These are phyloP conservation scores for Ochotona princeps DNA, from an alignment of 2,113 vertebrate genomes.

Conservation along the genomic window DNA sequence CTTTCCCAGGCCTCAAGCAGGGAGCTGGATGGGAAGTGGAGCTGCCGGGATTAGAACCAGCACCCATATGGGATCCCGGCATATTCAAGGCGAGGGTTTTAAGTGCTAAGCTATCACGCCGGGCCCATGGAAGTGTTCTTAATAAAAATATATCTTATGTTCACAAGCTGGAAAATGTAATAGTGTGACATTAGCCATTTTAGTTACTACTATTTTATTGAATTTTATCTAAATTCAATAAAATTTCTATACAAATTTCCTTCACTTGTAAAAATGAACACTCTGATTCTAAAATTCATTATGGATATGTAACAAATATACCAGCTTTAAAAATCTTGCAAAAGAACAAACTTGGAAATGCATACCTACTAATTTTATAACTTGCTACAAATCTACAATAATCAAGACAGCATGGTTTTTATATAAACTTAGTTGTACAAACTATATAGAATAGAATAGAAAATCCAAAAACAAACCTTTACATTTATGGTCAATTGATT, in stretches of 20 bases:
- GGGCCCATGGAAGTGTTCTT: no score
- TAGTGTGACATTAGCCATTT: neutral
- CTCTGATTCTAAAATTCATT: neutral
- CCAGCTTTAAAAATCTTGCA: neutral
- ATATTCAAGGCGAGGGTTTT: no score
- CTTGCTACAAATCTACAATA: neutral
- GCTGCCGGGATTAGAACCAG: no score
- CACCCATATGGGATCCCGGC: no score
- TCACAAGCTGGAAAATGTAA: neutral
- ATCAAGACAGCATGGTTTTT: neutral
- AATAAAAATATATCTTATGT: neutral
- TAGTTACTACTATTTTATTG: no score
- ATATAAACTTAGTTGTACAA: neutral
- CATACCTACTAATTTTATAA: neutral
- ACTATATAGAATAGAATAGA: neutral
- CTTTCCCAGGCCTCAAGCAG: no score
- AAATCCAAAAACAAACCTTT: neutral
- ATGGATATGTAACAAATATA: neutral
- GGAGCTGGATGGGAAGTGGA: no score
- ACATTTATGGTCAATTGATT: neutral
- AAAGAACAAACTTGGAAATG: neutral
- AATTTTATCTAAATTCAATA: neutral
- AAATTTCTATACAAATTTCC: neutral
- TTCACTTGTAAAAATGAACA: neutral
- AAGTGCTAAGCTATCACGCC: no score